Evolutionary conservation across 2,797 vertebrate genomes (phyloP), one percentile per base, ranked within the genome.

Genomic region (Limosa lapponica): DNA sequence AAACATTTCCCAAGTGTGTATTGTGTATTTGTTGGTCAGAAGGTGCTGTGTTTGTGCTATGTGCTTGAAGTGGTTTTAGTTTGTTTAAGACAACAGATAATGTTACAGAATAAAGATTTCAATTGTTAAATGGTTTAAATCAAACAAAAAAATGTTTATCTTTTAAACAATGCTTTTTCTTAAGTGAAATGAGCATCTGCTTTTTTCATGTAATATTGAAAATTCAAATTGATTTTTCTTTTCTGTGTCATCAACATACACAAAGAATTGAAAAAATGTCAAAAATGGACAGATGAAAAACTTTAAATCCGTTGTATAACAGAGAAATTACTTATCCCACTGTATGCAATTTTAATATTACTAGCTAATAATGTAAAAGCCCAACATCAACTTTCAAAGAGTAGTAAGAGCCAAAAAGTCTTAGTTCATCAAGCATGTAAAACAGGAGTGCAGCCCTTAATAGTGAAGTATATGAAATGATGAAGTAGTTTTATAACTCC

Each of bases 331-430:
- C 16, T 82, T 72, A 48, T 52, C 25, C 62, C n/a, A n/a, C 18
- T 44, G 8, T 34, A 61, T 54, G 30, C 19, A 82, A 43, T 79
- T 80, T 85, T 91, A 64, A 30, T 59, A 61, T 71, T 87, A 32
- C 44, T 72, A 48, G 17, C 19, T 93, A 79, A 44, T 71, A 82
- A 65, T 41, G 15, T 78, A 69, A 74, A 85, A 87, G 13, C 17
- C 14, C 23, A 65, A 18, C 3, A 37, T 61, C 12, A 79, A 0
- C 25, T 91, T 91, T 75, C 44, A 51, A 51, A 78, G 28, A 43
- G 14, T 25, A 18, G 13, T 44, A 69, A 74, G 28, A 46, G 34
- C 27, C 22, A 43, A 39, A 70, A 91, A 20, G 10, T 43, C 39
- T 74, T 62, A 66, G 8, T 34, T 83, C 30, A 52, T 89, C 65